These are phyloP conservation scores for Ophioderma brevispina DNA, from an alignment of 35 echinoderm and acorn worm genomes.

Conservation along the genomic window DNA sequence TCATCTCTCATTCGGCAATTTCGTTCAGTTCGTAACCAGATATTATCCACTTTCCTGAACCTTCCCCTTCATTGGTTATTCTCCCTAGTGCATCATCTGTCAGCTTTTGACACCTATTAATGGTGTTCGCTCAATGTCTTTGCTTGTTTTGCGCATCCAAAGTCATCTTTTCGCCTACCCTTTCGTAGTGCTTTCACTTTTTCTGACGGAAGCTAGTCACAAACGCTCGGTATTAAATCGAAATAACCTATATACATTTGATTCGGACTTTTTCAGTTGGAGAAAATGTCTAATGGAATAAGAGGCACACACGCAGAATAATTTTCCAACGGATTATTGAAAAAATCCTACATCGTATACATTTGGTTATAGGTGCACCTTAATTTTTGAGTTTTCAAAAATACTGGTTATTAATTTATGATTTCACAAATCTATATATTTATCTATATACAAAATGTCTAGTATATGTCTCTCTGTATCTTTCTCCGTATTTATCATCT, in stretches of 20 bases:
- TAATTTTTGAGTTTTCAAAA: no score
- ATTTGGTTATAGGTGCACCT: no score
- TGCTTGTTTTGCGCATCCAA: neutral
- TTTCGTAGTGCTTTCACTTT: neutral
- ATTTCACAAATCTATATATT: no score
- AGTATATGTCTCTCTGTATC: neutral
- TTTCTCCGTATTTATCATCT: neutral
- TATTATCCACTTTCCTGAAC: conserved; percentile 2
- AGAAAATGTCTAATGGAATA: conserved; percentile 1
- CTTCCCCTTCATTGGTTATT: neutral
- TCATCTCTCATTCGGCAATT: neutral
- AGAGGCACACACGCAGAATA: neutral
- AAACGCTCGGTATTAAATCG: neutral
- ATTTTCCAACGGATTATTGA: neutral
- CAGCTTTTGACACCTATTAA: conserved; percentile 8
- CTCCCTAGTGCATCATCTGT: neutral
- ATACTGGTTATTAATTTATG: no score
- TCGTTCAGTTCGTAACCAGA: neutral
- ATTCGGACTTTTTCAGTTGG: neutral
- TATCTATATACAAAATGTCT: no score
- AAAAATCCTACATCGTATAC: no score
- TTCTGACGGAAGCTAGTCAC: neutral
- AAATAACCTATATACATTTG: neutral
- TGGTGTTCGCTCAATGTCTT: conserved; percentile 8
- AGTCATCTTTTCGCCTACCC: neutral